Base-by-base conservation (phyloP, 2,888 invertebrate genomes). In the Amphipoea lucens region DNA sequence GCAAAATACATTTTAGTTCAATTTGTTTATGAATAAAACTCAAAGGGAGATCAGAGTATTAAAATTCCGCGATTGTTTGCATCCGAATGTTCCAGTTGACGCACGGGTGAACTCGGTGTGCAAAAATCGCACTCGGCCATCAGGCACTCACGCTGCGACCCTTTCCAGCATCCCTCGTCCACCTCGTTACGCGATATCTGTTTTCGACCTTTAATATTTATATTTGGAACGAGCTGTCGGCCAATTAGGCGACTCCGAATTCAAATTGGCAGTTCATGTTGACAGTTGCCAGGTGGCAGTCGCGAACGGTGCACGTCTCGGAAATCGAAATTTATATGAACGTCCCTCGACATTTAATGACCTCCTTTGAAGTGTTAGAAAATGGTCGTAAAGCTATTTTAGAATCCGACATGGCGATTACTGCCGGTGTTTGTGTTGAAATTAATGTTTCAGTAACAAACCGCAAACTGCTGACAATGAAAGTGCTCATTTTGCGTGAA, bases 351-450 rank as follows among this genome's bases (percentile, higher is more conserved):
- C 93, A 94, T 95, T 95, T 95, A 95, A 95, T 94, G 94, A 92
- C 92, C 93, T 87, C 91, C 96, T 96, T 96, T 96, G 96, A 96
- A 94, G 96, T 95, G 94, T 93, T 92, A 91, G 92, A 94, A 94
- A 95, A 94, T 95, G 93, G 93, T 94, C 94, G 93, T 94, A 94
- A 93, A 93, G 92, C 91, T 95, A 96, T 96, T 96, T 94, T 91
- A 79, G 91, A 89, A 88, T 87, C 85, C 82, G 78, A 90, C 90
- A 90, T 90, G 91, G 92, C 90, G 92, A 90, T 89, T 90, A 90
- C 90, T 89, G 88, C 84, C 84, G 88, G 85, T 90, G 90, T 91
- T 92, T 91, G 91, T 90, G 90, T 90, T 91, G 87, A 92, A 90
- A 86, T 83, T 54, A 85, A 86, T 92, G 91, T 94, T 94, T 90